Percentiles rank a stretch among this genome's conserved stretches.
phyloP scores from a whole-genome alignment of 37 sponge, comb jelly and placozoan species.

The Axinella damicornis region DNA sequence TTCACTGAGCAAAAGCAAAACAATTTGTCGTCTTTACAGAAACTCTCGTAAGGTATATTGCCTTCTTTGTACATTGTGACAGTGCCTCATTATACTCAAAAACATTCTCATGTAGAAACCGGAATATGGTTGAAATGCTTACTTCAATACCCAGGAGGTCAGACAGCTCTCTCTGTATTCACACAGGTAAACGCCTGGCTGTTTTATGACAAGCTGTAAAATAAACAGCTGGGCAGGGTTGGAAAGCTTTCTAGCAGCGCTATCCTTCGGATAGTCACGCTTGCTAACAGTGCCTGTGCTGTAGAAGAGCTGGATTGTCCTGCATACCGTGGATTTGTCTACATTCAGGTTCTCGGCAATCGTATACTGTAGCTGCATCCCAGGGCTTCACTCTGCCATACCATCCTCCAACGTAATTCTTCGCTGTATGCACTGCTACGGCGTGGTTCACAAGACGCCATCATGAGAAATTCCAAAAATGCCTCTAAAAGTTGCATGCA shows the following conservation, averaged over 20 bases:
- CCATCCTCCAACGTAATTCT: slow-evolving; percentile 55
- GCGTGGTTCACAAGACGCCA: slow-evolving; percentile 27
- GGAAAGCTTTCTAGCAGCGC: slow-evolving; percentile 37
- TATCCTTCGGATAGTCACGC: slow-evolving; percentile 28
- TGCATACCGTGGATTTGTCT: slow-evolving; percentile 39
- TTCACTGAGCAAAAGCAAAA: slow-evolving; percentile 17
- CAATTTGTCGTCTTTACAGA: slow-evolving; percentile 9
- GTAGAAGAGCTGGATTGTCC: slow-evolving; percentile 22
- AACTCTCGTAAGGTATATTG: background rate
- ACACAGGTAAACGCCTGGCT: slow-evolving; percentile 26
- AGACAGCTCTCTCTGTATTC: slow-evolving; percentile 42
- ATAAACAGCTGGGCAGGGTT: slow-evolving; percentile 11
- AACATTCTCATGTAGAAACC: slow-evolving; percentile 22
- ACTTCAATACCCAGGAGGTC: slow-evolving; percentile 6
- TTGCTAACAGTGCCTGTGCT: slow-evolving; percentile 36
- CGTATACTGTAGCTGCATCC: background rate
- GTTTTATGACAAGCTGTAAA: slow-evolving; percentile 17
- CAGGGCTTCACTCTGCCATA: slow-evolving; percentile 31
- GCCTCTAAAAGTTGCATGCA: too few relatives aligned
- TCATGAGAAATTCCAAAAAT: slow-evolving; percentile 6
- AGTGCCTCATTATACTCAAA: slow-evolving; percentile 2
- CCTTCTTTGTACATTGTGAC: background rate
- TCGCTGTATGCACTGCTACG: slow-evolving; percentile 46
- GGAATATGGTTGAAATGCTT: slow-evolving; percentile 23
- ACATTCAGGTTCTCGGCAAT: slow-evolving; percentile 28